These are phyloP conservation scores for Hassar affinis DNA, from an alignment of 2,113 vertebrate genomes.

Conservation along the genomic window DNA sequence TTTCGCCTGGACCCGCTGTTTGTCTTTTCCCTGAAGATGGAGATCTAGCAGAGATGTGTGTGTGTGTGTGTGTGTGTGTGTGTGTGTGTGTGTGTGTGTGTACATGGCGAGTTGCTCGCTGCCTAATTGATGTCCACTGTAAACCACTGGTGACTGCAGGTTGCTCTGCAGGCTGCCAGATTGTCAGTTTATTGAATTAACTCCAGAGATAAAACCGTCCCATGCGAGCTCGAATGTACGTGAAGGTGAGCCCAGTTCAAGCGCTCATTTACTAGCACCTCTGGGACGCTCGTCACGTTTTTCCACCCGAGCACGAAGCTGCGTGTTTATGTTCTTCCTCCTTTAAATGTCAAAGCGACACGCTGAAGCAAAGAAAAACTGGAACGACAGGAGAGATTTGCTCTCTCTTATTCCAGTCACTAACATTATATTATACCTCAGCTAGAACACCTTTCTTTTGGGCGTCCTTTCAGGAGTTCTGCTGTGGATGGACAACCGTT, in stretches of 20 bases:
- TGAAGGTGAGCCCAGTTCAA: conserved; percentile 7
- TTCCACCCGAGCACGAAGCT: not conserved
- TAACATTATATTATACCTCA: not conserved
- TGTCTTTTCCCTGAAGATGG: conserved; percentile 34
- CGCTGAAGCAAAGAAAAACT: not conserved
- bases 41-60: conserved; percentile 23
- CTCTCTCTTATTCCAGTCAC: not conserved
- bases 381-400: not conserved
- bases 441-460: not conserved
- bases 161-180: not conserved
- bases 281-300: not conserved
- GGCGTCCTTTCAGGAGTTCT: not conserved
- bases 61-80: conserved; percentile 40
- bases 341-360: conserved; percentile 12
- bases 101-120: not conserved
- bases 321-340: not conserved
- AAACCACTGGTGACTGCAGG: conserved; percentile 20
- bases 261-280: not conserved
- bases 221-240: not conserved
- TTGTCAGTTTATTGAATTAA: conserved; percentile 27
- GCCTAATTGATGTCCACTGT: conserved; percentile 23
- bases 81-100: conserved; percentile 31
- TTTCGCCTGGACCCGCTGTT: conserved; percentile 38
- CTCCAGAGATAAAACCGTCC: conserved; percentile 11
- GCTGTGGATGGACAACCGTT: not conserved